Evolutionary conservation across 2,888 invertebrate species (phyloP).

Genomic region (Stenolophus ochropezus): DNA sequence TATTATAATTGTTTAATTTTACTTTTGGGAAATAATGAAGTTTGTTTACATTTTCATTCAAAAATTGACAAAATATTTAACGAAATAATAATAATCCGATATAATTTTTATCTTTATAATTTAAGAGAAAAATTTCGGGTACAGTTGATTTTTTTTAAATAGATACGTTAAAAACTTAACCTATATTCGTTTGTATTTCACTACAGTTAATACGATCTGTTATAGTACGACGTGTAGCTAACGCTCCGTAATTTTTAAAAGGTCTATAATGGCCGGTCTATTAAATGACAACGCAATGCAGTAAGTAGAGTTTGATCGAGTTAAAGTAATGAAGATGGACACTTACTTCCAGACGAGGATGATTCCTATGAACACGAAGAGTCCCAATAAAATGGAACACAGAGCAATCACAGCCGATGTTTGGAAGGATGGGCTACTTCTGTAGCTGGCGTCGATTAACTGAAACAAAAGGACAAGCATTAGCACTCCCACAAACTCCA

Average conservation of each 20-base stretch:
- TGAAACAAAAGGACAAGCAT: conserved; percentile 73
- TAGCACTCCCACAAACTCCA: neutral
- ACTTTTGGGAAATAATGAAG: too few species aligned
- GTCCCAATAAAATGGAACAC: conserved; percentile 85
- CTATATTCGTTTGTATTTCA: too few species aligned
- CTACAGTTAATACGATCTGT: too few species aligned
- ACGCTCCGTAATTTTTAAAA: neutral
- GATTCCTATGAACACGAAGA: conserved; percentile 86
- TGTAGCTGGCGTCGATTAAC: conserved; percentile 92
- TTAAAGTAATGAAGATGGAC: conserved; percentile 60
- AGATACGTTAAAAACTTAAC: too few species aligned
- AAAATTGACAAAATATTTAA: too few species aligned
- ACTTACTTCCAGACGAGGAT: conserved; percentile 94
- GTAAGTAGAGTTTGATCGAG: neutral
- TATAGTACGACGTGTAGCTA: too few species aligned
- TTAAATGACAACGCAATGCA: conserved; percentile 13
- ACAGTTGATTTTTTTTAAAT: too few species aligned
- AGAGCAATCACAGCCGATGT: conserved; percentile 90
- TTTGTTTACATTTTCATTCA: too few species aligned
- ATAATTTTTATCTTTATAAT: too few species aligned
- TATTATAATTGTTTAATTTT: too few species aligned
- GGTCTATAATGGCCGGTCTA: neutral
- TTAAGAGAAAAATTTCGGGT: too few species aligned
- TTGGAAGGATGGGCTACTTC: conserved; percentile 88
- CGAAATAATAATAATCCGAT: too few species aligned